phyloP scores from a whole-genome alignment of 2,113 vertebrate species.

The Dicrurus megarhynchus region DNA sequence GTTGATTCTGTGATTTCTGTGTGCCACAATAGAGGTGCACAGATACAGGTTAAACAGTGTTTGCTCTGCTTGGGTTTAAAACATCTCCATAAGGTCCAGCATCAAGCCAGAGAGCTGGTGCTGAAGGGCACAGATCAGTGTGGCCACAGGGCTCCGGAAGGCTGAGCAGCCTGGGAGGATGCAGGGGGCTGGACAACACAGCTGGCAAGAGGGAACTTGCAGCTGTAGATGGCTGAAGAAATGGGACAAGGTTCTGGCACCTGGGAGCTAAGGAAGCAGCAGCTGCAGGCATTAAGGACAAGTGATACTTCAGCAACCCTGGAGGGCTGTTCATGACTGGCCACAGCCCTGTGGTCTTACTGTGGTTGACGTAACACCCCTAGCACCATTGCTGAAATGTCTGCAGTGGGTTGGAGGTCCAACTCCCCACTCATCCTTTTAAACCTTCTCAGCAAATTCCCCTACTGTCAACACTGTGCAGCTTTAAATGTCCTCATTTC shows the following conservation, averaged over 20 bases:
- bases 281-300: background rate
- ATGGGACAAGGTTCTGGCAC: background rate
- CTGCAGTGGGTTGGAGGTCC: background rate
- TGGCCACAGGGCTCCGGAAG: background rate
- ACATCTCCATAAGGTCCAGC: background rate
- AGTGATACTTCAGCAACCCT: background rate
- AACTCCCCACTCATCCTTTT: background rate
- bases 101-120: background rate
- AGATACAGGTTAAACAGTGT: background rate
- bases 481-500: background rate
- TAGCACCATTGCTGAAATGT: background rate
- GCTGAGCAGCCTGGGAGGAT: background rate
- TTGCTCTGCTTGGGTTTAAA: background rate
- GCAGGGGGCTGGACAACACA: background rate
- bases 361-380: background rate
- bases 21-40: background rate
- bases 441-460: background rate
- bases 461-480: accelerated
- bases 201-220: background rate
- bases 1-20: background rate
- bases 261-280: background rate
- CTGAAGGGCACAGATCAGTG: background rate
- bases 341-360: accelerated
- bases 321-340: background rate
- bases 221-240: background rate